Evolutionary conservation across 2,113 vertebrate genomes (phyloP), one percentile per base, ranked within the genome.

Genomic region (Alouatta palliata): DNA sequence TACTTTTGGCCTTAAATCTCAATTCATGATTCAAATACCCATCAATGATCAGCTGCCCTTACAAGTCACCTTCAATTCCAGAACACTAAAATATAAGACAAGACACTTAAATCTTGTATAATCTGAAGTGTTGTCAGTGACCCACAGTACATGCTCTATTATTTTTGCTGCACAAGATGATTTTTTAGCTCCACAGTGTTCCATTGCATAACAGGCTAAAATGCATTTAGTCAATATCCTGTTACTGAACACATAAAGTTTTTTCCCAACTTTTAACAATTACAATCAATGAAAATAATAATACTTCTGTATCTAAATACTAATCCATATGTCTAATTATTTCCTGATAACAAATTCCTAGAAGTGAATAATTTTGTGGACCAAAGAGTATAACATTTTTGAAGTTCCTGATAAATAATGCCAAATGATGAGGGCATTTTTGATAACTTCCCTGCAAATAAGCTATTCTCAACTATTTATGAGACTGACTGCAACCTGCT

Each of bases 291-390:
- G 35, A 82, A 40, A 68, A 35, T 64, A 35, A 52, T 2, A 91
- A 75, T 66, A 79, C 4, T 85, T 70, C 25, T 85, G 9, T 71
- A n/a, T 71, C 27, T 35, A 96, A 94, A 56, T 91, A 94, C 66
- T 64, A 92, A 70, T 58, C 25, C 30, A 43, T 23, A 8, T 54
- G 43, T 75, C 79, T 87, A 84, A 80, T 71, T 56, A 95, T 58
- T 96, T 92, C 75, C 75, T 70, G 21, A 90, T n/a, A 68, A 76
- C 37, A 71, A 94, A 45, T 90, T 94, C 76, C 61, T 86, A 77
- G 30, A 66, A 19, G 76, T 82, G 49, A 92, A 56, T 30, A 92
- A 64, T 30, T n/a, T 94, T 76, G 66, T 84, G 32, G 25, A n/a
- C 25, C 45, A 93, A 84, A 94, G 32, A 14, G 8, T 27, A 87